Evolutionary conservation across 1,140 invertebrate genomes (phyloP).

Genomic region (Listronotus oregonensis): DNA sequence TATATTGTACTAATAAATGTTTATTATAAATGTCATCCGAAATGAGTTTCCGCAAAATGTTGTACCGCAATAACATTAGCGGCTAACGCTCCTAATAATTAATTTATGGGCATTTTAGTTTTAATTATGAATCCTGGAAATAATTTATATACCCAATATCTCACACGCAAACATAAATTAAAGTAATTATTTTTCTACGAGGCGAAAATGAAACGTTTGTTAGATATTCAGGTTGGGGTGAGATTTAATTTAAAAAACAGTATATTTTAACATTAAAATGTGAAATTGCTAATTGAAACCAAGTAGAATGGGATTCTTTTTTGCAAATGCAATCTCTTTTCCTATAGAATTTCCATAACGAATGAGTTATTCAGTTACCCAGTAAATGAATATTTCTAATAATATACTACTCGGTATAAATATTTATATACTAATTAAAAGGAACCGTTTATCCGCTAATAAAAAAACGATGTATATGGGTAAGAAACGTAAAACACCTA

Average conservation of each 20-base stretch:
- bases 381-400: no score
- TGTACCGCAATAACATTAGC: conserved; percentile 29
- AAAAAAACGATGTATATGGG: no score
- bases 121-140: conserved; percentile 31
- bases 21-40: conserved; percentile 28
- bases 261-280: no score
- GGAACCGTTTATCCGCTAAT: no score
- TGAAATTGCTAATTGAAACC: no score
- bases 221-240: background rate
- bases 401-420: no score
- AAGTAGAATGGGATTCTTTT: no score
- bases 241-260: background rate
- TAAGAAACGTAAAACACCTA: no score
- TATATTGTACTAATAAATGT: conserved; percentile 20
- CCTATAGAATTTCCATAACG: no score
- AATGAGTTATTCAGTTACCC: no score
- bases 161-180: conserved; percentile 31
- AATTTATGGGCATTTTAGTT: conserved; percentile 32
- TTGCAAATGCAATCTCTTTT: no score
- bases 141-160: conserved; percentile 30
- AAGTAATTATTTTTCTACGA: conserved; percentile 23
- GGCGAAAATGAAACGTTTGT: background rate
- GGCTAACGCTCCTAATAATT: conserved; percentile 22
- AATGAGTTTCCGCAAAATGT: conserved; percentile 25
- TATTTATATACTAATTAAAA: no score